Evolutionary conservation across 2,797 vertebrate species (phyloP), one percentile per base, ranked within the genome.

Genomic region (Geotrypetes seraphini): DNA sequence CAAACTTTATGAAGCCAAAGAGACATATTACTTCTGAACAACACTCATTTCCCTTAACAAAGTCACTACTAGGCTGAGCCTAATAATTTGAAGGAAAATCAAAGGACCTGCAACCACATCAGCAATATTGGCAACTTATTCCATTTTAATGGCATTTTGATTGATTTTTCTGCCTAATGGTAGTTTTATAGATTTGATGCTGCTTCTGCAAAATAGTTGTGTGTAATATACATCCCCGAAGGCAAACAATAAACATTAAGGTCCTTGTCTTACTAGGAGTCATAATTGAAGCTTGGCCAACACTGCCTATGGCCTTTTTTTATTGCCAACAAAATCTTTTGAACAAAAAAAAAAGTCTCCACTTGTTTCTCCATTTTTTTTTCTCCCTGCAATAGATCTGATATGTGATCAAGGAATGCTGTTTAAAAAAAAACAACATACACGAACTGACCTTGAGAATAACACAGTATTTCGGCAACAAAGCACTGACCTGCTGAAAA

Each of bases 51-150:
- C 90, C 89, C 92, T 99, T 99, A 97, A 99, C 95, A 99, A 97
- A 99, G 95, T 97, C 95, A 95, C 92, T 89, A 91, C 86, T 89
- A 88, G 86, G 92, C 88, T 92, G 90, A 91, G 91, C 90, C 93
- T 96, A 94, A 97, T 97, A 96, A 96, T 95, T 90, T 95, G 92
- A 97, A 96, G 88, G 92, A 96, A 97, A 98, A 97, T 97, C 92
- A 97, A 98, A 96, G 90, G 85, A 90, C 86, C 89, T 84, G 69
- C 89, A 91, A 96, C 92, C 91, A 94, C 92, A 97, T 96, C 93
- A 97, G 95, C 94, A 97, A 92, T 97, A 97, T 96, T 94, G 92
- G 92, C 92, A 97, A 97, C 92, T 94, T 99, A 97, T 97, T 96
- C 93, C 83, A 91, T 91, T 96, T 96, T 99, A 98, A 99, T 99